These are phyloP conservation scores for Schrankia costaestrigalis DNA, from an alignment of 2,888 invertebrate species.

Conservation along the genomic window DNA sequence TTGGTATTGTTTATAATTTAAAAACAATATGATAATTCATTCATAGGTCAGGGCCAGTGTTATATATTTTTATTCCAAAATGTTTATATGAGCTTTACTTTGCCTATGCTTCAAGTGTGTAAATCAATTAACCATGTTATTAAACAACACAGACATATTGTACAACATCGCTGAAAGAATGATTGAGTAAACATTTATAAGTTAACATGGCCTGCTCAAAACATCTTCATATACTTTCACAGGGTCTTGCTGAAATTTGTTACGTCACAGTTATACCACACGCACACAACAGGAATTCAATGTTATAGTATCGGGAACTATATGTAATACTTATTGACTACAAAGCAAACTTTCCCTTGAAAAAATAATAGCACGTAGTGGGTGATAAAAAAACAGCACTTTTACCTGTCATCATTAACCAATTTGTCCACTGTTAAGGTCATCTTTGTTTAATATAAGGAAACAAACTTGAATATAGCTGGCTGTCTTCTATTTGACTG, in stretches of 20 bases:
- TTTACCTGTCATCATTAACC: conserved; percentile 70
- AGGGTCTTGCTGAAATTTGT: conserved; percentile 4
- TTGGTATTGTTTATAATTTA: no score
- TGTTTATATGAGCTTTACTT: no score
- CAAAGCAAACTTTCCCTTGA: conserved; percentile 58
- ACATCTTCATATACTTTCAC: conserved; percentile 3
- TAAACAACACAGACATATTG: no score
- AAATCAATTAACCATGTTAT: no score
- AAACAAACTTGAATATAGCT: conserved; percentile 20
- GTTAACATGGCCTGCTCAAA: conserved; percentile 8
- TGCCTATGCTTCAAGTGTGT: no score
- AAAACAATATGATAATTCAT: no score
- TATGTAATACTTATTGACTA: conserved; percentile 11
- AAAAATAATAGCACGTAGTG: conserved; percentile 37
- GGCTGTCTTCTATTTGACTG: conserved; percentile 27
- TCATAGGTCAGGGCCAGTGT: no score
- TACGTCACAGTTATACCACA: conserved; percentile 18
- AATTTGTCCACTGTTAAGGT: conserved; percentile 69
- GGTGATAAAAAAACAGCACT: conserved; percentile 15
- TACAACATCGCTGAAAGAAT: no score
- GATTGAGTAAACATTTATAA: no score
- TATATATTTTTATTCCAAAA: no score
- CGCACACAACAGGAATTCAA: conserved; percentile 8
- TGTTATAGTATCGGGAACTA: conserved; percentile 11
- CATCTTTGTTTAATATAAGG: conserved; percentile 43